Evolutionary conservation across 2,113 vertebrate species (phyloP).

Genomic region (Plectropomus leopardus): DNA sequence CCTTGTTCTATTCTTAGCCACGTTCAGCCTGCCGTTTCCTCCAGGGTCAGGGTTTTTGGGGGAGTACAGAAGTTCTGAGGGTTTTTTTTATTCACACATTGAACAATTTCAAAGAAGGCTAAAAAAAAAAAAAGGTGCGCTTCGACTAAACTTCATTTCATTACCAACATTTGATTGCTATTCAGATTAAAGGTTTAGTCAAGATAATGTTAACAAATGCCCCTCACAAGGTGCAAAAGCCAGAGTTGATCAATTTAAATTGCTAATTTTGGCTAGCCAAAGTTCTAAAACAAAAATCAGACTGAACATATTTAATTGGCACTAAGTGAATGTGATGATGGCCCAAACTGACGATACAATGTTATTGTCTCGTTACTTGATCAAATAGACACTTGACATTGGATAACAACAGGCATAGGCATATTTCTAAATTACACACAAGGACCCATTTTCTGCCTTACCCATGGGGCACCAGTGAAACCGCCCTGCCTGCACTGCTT

Average conservation of each 20-base stretch:
- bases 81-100: slow-evolving; percentile 10
- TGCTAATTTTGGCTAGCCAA: background rate
- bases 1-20: slow-evolving; percentile 67
- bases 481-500: no score
- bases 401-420: no score
- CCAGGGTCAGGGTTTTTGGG: slow-evolving; percentile 35
- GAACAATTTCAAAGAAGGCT: slow-evolving; percentile 16
- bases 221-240: no score
- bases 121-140: background rate
- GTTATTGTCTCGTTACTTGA: no score
- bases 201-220: background rate
- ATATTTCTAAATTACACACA: no score
- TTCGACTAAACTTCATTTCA: background rate
- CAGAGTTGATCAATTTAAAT: background rate
- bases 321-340: no score
- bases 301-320: background rate
- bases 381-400: no score
- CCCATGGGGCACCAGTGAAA: no score
- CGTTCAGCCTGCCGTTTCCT: slow-evolving; percentile 30
- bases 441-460: no score
- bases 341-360: no score
- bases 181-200: background rate
- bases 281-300: background rate
- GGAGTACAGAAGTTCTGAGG: slow-evolving; percentile 16
- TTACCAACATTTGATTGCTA: slow-evolving; percentile 6